Conservation (phyloP, 2,113 vertebrate genomes). For the Sceloporus tristichus region DNA sequence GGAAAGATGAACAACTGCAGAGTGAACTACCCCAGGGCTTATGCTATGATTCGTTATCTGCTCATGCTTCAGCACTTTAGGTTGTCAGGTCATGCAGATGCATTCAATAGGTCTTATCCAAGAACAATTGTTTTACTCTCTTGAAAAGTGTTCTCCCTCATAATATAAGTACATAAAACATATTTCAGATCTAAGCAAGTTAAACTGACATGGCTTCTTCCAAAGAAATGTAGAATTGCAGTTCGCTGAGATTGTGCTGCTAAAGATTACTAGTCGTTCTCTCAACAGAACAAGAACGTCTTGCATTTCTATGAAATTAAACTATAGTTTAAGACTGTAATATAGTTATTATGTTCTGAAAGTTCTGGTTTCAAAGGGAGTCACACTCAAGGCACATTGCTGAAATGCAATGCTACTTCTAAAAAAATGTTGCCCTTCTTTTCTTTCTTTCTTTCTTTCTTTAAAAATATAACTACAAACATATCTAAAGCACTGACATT, state of each 20-base stretch:
- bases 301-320: background rate
- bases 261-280: background rate
- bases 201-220: background rate
- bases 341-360: background rate
- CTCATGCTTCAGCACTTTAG: too few relatives aligned
- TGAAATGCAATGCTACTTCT: background rate
- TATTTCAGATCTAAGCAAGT: background rate
- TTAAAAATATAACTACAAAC: background rate
- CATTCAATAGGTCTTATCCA: too few relatives aligned
- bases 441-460: background rate
- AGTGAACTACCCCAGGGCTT: too few relatives aligned
- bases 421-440: background rate
- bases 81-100: too few relatives aligned
- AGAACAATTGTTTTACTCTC: too few relatives aligned
- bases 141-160: background rate
- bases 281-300: background rate
- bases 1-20: too few relatives aligned
- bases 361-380: background rate
- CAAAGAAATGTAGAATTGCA: background rate
- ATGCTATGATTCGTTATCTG: too few relatives aligned
- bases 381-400: background rate
- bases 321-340: background rate
- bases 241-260: background rate
- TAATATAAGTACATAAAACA: background rate
- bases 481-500: slow-evolving; percentile 6